Evolutionary conservation across 2,888 invertebrate species (phyloP).

Genomic region (Cataglyphis altisquamis): DNA sequence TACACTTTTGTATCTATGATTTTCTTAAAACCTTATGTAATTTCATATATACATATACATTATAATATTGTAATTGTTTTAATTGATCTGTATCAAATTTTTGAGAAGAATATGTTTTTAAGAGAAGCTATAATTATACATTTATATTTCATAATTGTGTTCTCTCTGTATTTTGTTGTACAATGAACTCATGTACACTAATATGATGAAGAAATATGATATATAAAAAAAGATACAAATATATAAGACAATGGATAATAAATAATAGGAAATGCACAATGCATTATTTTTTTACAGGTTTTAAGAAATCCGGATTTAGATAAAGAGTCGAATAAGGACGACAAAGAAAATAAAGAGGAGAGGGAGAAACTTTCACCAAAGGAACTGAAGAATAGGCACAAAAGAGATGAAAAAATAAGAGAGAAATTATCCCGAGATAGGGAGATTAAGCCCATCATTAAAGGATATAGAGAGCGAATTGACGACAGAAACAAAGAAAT

Average conservation of each 20-base stretch:
- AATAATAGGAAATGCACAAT: conserved; percentile 14
- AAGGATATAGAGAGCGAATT: conserved; percentile 85
- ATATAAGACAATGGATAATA: neutral
- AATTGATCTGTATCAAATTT: conserved; percentile 66
- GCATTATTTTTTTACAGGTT: conserved; percentile 76
- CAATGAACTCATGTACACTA: neutral
- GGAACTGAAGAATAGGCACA: conserved; percentile 84
- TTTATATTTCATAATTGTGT: conserved; percentile 50
- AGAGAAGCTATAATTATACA: conserved; percentile 38
- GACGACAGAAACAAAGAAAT: conserved; percentile 86
- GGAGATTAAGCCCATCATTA: conserved; percentile 87
- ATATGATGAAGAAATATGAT: neutral
- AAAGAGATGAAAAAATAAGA: conserved; percentile 82
- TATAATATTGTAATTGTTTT: conserved; percentile 60
- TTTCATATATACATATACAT: conserved; percentile 61
- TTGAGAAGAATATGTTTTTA: conserved; percentile 65
- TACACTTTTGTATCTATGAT: conserved; percentile 41
- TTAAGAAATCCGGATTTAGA: conserved; percentile 84
- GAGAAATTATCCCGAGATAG: conserved; percentile 82
- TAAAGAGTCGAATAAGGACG: conserved; percentile 81
- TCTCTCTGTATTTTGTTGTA: conserved; percentile 1
- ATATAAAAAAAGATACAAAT: neutral
- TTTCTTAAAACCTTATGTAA: conserved; percentile 52
- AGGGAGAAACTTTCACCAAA: conserved; percentile 82
- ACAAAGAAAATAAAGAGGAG: conserved; percentile 84